phyloP scores from a whole-genome alignment of 2,797 vertebrate genomes.

The Kryptopterus vitreolus region DNA sequence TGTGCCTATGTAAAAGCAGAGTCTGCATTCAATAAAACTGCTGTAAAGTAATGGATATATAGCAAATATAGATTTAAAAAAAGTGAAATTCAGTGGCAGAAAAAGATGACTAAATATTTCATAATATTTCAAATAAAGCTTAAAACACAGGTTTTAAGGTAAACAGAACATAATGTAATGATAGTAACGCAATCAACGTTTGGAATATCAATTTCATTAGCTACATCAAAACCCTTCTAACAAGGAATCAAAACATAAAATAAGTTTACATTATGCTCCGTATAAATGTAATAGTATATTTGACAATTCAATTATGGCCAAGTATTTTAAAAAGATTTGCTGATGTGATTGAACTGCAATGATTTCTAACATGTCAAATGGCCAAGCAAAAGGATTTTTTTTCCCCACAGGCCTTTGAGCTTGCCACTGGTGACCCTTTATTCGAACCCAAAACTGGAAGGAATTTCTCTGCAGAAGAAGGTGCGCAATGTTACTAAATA shows the following conservation, averaged over 20 bases:
- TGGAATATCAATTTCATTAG: not conserved
- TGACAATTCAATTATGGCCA: not conserved
- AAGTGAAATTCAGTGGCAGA: no score
- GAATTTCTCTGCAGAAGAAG: slow-evolving; percentile 80
- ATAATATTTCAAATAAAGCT: no score
- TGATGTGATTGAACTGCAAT: not conserved
- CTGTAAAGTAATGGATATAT: no score
- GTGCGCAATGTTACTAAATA: slow-evolving; percentile 61
- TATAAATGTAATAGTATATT: not conserved
- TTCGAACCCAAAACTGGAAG: slow-evolving; percentile 80
- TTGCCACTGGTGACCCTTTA: slow-evolving; percentile 78
- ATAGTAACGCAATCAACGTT: not conserved
- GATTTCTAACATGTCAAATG: not conserved
- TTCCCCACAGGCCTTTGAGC: slow-evolving; percentile 79
- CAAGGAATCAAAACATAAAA: not conserved
- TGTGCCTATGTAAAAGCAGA: no score
- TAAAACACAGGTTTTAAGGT: not conserved
- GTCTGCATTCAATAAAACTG: no score
- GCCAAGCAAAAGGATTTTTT: slow-evolving; percentile 1
- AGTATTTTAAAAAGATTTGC: not conserved
- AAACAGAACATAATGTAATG: not conserved
- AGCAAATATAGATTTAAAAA: no score
- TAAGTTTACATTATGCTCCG: not conserved
- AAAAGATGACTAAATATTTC: no score
- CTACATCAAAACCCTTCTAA: not conserved